Evolutionary conservation across 2,113 vertebrate species (phyloP), one percentile per base, ranked within the genome.

Genomic region (Scopus umbretta): DNA sequence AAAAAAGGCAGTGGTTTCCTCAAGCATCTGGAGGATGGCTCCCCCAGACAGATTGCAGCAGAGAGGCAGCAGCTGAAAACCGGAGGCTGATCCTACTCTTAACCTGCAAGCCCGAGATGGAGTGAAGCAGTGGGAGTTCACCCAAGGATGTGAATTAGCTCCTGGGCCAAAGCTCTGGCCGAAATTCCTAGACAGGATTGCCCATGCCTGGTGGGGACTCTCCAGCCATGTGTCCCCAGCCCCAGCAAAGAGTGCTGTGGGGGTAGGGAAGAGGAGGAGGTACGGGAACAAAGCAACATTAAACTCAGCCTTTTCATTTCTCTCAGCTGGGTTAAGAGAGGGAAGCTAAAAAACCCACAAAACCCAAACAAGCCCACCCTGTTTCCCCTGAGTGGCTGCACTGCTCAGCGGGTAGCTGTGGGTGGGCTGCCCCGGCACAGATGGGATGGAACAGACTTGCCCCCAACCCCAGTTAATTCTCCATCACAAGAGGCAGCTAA

Each of bases 51-150:
- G 45, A 82, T 7, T 70, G 53, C 32, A 76, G 42, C 10, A 26
- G 56, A 67, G 32, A 72, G 49, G 9, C 62, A 94, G 89, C 73
- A 87, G 73, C 83, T 80, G 66, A 62, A 95, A 89, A 89, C 5
- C 2, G 15, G 27, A 73, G 15, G 9, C 47, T 78, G 72, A 93
- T 26, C 30, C 58, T 55, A 25, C 29, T 66, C 55, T 79, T 72
- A 65, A 85, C 49, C 70, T 58, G 56, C 0, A 5, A 53, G 42
- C 10, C 17, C 5, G 11, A 75, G 82, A 89, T 0, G 1, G 14
- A 74, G 65, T 1, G 0, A 82, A 75, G 22, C 47, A 79, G 30
- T 42, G 38, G 32, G 43, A 71, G 16, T 65, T 86, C 3, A 3
- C 30, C 53, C 74, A 70, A 79, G 95, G 67, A 58, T 10, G 16